Base-by-base conservation (phyloP, 2,888 invertebrate species). In the Tortricodes alternella region DNA sequence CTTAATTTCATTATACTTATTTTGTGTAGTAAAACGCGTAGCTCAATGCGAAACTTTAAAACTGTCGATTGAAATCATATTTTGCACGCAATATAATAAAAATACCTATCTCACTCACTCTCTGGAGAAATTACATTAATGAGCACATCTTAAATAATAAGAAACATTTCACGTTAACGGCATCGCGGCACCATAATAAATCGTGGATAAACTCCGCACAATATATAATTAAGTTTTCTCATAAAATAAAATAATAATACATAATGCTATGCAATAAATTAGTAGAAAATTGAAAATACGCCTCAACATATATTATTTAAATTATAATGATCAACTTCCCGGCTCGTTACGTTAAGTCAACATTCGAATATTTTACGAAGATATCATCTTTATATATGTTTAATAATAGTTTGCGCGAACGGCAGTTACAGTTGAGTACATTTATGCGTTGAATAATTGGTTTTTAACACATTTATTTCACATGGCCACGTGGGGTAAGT, bases 241-340 rank as follows among this genome's bases (percentile, higher is more conserved):
- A 35, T 49, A 49, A 32, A 49, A 37, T 27, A 44, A 19, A 52
- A 43, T 43, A 52, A 44, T 44, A 44, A 51, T 39, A 52, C 35
- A 52, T 41, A 48, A 53, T 24, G 34, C 38, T 18, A 24, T 7
- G 43, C 37, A 32, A 44, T 50, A 56, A 37, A 56, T 56, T 50
- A 43, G 35, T 49, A 35, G 41, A 16, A 35, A 55, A 49, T 55
- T 49, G 43, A 56, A 56, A 56, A 21, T 24, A 37, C 39, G 48
- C 41, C 24, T 19, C 21, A 19, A 37, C 49, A 21, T 43, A 27
- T 21, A 46, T 41, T 53, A 48, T 48, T 48, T 35, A 21, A 53
- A 41, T 24, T 43, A 46, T 41, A 49, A 55, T 49, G 24, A 55
- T 34, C 13, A 6, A 8, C 24, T 29, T 29, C 29, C 29, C 29